Evolutionary conservation across 2,797 vertebrate species (phyloP), one percentile per base, ranked within the genome.

Genomic region (Schizopygopsis malacanthus): DNA sequence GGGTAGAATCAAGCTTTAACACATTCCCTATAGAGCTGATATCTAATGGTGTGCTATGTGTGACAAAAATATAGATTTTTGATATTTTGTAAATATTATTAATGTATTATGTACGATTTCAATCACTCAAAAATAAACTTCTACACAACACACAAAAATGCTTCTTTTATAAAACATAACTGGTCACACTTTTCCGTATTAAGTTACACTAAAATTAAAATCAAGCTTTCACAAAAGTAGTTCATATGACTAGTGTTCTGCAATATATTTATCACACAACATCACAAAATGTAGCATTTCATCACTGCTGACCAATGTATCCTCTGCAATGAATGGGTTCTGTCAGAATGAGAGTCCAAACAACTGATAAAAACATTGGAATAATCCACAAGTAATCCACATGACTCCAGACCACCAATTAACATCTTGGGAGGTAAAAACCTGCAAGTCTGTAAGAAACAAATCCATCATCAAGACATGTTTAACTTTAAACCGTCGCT

Each of bases 1-100:
- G 18, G 12, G 6, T 43, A 5, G 5, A 52, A 52, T 56, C n/a
- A 75, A 63, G 43, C 59, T 37, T 76, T 65, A 76, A 76, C 65
- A 67, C 54, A 70, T 15, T 61, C 59, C 45, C 56, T 9, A 15
- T 20, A 47, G 33, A 65, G 82, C 54, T 83, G 70, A 63, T 37
- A 1, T 75, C 25, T 47, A 37, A 65, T 59, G 56, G 65, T 59
- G 56, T 59, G 54, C 20, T 3, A n/a, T n/a, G 54, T n/a, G 56
- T 1, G 4, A 11, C 56, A 59, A 59, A 11, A 59, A n/a, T 59
- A 59, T 59, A 4, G 1, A 4, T 59, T 11, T 59, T 52, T 52
- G 18, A 52, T 18, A 54, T 11, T 47, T 56, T 43, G 52, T 43
- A 20, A 72, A 73, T 82, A 59, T 18, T 45, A 45, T 33, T 45